These are phyloP conservation scores for Pseudorhombus dupliciocellatus DNA, from an alignment of 2,113 vertebrate genomes.

Conservation along the genomic window DNA sequence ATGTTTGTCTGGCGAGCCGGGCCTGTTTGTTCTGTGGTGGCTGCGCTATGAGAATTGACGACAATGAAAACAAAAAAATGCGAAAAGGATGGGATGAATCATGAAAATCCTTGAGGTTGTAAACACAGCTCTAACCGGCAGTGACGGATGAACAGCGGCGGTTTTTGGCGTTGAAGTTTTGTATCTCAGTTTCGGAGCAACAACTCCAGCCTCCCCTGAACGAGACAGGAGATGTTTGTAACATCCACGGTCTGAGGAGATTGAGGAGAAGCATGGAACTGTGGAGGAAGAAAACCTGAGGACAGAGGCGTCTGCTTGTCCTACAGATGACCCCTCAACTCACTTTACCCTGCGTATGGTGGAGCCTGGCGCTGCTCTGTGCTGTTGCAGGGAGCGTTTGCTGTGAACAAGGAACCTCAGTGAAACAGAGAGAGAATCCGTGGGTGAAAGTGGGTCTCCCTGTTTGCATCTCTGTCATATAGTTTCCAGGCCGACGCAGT, in stretches of 20 bases:
- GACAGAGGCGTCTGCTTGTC: too few relatives aligned
- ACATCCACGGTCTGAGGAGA: neutral
- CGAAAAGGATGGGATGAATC: conserved; percentile 72
- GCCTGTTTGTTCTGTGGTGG: conserved; percentile 20
- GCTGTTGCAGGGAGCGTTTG: neutral
- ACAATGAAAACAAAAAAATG: conserved; percentile 51
- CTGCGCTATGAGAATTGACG: conserved; percentile 23
- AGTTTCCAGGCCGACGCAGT: conserved; percentile 75
- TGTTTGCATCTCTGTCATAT: conserved; percentile 62
- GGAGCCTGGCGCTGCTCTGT: neutral
- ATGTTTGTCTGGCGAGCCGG: conserved; percentile 24
- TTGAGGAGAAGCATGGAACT: neutral
- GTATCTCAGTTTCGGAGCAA: conserved; percentile 46
- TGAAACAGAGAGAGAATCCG: conserved; percentile 76
- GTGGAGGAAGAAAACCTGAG: too few relatives aligned
- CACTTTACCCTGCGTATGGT: neutral
- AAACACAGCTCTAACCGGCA: conserved; percentile 53
- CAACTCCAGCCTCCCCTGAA: conserved; percentile 39
- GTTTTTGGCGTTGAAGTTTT: conserved; percentile 35
- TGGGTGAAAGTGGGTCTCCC: conserved; percentile 72
- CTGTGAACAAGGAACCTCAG: conserved; percentile 22
- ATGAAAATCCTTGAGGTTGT: conserved; percentile 58
- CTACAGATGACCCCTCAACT: too few relatives aligned
- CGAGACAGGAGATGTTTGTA: conserved; percentile 17
- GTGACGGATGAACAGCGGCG: conserved; percentile 36